Conservation (phyloP, 2,113 vertebrate species). For the Bagarius yarrelli region DNA sequence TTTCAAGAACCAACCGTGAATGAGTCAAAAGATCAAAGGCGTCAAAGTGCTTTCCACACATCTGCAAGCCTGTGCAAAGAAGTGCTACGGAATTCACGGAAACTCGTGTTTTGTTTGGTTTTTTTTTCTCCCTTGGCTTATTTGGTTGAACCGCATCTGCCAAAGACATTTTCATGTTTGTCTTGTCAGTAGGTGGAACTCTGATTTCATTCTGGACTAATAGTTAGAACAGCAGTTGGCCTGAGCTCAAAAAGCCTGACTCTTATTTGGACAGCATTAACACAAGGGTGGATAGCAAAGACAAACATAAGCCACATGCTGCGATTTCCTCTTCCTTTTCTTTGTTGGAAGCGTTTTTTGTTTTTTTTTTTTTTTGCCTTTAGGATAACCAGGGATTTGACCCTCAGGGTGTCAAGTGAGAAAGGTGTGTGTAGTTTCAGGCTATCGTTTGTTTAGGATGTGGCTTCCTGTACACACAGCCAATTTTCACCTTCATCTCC, state of each 20-base stretch:
- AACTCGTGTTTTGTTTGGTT: not conserved
- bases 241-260: not conserved
- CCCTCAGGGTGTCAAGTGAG: slow-evolving; percentile 22
- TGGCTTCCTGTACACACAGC: slow-evolving; percentile 28
- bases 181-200: slow-evolving; percentile 2
- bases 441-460: slow-evolving; percentile 33
- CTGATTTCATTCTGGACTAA: not conserved
- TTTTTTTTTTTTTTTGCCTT: not conserved
- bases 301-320: slow-evolving; percentile 2
- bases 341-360: slow-evolving; percentile 32
- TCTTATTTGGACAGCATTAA: slow-evolving; percentile 22
- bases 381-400: slow-evolving; percentile 33
- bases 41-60: slow-evolving; percentile 23
- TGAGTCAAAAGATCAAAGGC: slow-evolving; percentile 38
- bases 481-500: slow-evolving; percentile 36
- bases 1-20: not conserved
- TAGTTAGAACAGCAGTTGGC: slow-evolving; percentile 6
- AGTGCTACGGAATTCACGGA: slow-evolving; percentile 21
- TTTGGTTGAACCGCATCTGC: not conserved
- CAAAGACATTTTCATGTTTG: not conserved
- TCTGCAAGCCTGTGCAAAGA: slow-evolving; percentile 6
- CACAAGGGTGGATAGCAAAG: not conserved
- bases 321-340: slow-evolving; percentile 6
- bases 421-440: slow-evolving; percentile 33
- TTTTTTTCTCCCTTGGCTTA: not conserved